These are phyloP conservation scores for Acanthopagrus latus DNA, from an alignment of 2,797 vertebrate genomes.

Conservation along the genomic window DNA sequence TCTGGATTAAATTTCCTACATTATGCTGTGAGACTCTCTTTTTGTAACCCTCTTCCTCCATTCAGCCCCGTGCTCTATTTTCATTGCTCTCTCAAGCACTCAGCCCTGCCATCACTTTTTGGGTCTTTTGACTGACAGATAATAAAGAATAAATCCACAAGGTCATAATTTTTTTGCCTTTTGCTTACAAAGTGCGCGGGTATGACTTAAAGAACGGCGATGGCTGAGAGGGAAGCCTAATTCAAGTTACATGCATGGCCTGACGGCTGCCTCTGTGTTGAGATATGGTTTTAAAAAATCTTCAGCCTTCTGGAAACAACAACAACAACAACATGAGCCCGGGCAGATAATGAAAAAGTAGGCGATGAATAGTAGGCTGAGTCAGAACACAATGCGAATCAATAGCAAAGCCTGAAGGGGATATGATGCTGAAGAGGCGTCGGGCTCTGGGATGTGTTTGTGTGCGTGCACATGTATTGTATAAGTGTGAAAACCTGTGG, in stretches of 20 bases:
- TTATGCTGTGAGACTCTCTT: slow-evolving; percentile 86
- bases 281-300: slow-evolving; percentile 37
- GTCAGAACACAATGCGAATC: slow-evolving; percentile 71
- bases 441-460: slow-evolving; percentile 47
- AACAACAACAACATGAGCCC: slow-evolving; percentile 35
- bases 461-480: slow-evolving; percentile 43
- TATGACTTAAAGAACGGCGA: slow-evolving; percentile 28
- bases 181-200: slow-evolving; percentile 24
- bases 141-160: slow-evolving; percentile 45
- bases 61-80: slow-evolving; percentile 61
- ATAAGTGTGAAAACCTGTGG: slow-evolving; percentile 46
- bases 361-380: slow-evolving; percentile 61
- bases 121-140: slow-evolving; percentile 44
- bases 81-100: slow-evolving; percentile 32
- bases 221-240: slow-evolving; percentile 10
- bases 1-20: slow-evolving; percentile 93
- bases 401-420: slow-evolving; percentile 62
- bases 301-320: slow-evolving; percentile 27
- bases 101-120: slow-evolving; percentile 28
- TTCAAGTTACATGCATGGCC: slow-evolving; percentile 28
- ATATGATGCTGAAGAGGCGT: slow-evolving; percentile 66
- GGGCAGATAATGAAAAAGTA: slow-evolving; percentile 52
- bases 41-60: slow-evolving; percentile 79
- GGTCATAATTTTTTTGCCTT: slow-evolving; percentile 51
- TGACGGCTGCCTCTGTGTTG: slow-evolving; percentile 22